Conservation (phyloP, 1,140 invertebrate genomes). For the Saxidomus purpurata region DNA sequence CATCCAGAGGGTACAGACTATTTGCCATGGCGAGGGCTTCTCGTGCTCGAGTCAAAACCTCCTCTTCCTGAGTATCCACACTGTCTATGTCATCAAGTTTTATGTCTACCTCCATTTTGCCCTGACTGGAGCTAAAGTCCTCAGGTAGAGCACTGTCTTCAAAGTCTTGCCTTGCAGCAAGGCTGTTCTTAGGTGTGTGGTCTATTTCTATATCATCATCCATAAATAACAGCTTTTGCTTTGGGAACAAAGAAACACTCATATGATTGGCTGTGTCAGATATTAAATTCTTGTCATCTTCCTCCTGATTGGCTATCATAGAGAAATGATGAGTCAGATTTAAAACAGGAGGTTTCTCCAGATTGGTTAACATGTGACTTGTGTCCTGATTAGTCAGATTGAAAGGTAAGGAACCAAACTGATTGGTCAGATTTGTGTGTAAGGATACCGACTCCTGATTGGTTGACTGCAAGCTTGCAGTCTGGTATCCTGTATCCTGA, state of each 20-base stretch:
- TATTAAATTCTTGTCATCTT: background rate
- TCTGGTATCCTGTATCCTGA: conserved; percentile 79
- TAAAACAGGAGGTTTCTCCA: conserved; percentile 16
- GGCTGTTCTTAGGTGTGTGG: conserved; percentile 43
- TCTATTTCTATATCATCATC: conserved; percentile 46
- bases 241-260: conserved; percentile 43
- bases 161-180: conserved; percentile 3
- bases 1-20: conserved; percentile 66
- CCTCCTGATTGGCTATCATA: conserved; percentile 10
- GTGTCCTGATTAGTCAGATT: conserved; percentile 65
- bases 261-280: background rate
- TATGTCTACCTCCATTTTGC: conserved; percentile 34
- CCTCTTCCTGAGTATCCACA: conserved; percentile 62
- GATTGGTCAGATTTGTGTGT: conserved; percentile 74
- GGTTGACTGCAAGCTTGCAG: conserved; percentile 75
- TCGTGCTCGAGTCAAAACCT: conserved; percentile 68
- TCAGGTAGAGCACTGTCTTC: conserved; percentile 64
- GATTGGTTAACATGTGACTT: conserved; percentile 5
- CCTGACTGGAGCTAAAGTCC: conserved; percentile 24
- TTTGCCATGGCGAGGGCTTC: conserved; percentile 70
- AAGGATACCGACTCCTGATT: conserved; percentile 74
- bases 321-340: conserved; percentile 51
- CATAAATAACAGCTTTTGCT: conserved; percentile 50
- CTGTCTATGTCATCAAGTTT: background rate
- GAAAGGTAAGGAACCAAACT: conserved; percentile 70